Evolutionary conservation across 37 sponge, comb jelly and placozoan species (phyloP), one percentile per base, ranked within the genome.

Genomic region (Geodia barretti): DNA sequence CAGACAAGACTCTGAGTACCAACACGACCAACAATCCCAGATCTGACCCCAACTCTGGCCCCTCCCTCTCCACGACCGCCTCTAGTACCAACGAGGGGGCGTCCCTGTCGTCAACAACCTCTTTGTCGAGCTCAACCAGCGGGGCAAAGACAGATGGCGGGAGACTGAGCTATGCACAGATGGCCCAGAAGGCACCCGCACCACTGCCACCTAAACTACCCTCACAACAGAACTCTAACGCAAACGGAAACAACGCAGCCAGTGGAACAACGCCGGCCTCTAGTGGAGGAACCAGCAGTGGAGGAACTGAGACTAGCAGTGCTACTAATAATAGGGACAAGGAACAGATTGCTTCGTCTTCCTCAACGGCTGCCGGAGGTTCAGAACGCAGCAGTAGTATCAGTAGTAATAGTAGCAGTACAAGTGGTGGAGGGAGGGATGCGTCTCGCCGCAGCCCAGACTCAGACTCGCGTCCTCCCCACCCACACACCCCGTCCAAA

Each of bases 131-230:
- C 36, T 34, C 2, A 71, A 70, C 61, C 21, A 61, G 39, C 14
- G 2, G 38, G 37, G 42, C 31, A 63, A 38, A 60, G 4, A 2
- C 37, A 36, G 23, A 67, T 61, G 35, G 28, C 76, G 4, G 84
- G 42, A 86, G 77, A 29, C 72, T 81, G 26, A 90, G 91, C 63
- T 90, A 90, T 69, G 91, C 91, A 0, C 83, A 81, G 29, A 81
- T 90, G 88, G 91, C 91, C 34, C 91, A 90, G 60, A 84, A 90
- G 40, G 62, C 32, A 5, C 29, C 65, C 11, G 4, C 38, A 33
- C 67, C 74, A n/a, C 19, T 74, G 17, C 81, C 87, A 68, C 26
- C 41, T 37, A 47, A 47, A 14, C 54, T 14, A 47, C 54, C 7
- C 11, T 14, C 7, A 47, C 11, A 23, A 3, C 29, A 66, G 17